These are phyloP conservation scores for Galeopsomyia nigrocyanea DNA, from an alignment of 2,888 invertebrate genomes.

Conservation along the genomic window DNA sequence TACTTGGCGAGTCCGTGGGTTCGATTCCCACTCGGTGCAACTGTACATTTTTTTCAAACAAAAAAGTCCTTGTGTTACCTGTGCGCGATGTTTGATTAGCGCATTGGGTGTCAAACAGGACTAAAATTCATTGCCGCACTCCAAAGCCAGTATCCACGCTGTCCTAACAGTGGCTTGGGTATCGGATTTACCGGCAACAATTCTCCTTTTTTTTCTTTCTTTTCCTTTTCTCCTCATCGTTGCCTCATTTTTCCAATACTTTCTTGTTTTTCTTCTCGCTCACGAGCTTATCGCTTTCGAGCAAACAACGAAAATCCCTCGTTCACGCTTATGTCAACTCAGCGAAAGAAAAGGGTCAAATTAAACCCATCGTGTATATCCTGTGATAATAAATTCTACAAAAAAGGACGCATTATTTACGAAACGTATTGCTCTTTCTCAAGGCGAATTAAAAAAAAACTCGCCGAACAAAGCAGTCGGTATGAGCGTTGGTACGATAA, in stretches of 20 bases:
- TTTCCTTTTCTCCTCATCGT: neutral
- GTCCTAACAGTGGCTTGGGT: slow-evolving; percentile 33
- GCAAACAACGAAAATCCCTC: no score
- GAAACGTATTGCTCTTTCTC: no score
- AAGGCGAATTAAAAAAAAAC: no score
- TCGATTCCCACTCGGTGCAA: slow-evolving; percentile 2
- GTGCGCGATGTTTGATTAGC: slow-evolving; percentile 44
- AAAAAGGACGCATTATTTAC: no score
- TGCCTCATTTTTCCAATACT: no score
- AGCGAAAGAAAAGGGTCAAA: no score
- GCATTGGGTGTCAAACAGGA: slow-evolving; percentile 51
- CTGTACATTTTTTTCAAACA: slow-evolving; percentile 7
- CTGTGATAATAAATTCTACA: no score
- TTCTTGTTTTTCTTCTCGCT: neutral
- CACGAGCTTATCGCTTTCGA: no score
- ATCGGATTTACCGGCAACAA: slow-evolving; percentile 46
- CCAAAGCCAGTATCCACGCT: slow-evolving; percentile 45
- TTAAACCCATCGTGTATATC: no score
- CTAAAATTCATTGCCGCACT: slow-evolving; percentile 44
- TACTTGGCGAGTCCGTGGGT: neutral
- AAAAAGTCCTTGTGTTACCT: slow-evolving; percentile 51
- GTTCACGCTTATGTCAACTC: no score
- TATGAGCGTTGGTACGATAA: no score
- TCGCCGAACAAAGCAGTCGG: no score
- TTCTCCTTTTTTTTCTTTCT: slow-evolving; percentile 23